phyloP scores from a whole-genome alignment of 2,888 invertebrate species.

The Psylliodes chrysocephalus region DNA sequence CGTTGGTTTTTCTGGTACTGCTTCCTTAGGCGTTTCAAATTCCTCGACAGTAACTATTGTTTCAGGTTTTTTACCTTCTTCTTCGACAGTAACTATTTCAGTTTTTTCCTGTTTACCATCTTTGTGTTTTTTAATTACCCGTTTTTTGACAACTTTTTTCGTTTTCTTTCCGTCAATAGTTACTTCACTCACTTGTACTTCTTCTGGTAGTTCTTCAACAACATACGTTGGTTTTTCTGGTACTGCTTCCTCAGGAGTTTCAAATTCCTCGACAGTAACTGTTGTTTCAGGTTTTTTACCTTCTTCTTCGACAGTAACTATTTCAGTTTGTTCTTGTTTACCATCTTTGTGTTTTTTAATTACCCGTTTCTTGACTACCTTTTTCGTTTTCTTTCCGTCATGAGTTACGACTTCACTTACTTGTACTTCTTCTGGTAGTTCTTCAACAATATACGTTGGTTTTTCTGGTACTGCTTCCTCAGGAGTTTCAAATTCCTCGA shows the following conservation, averaged over 20 bases:
- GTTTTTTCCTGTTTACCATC: conserved; percentile 58
- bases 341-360: conserved; percentile 62
- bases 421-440: conserved; percentile 51
- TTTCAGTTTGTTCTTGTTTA: conserved; percentile 56
- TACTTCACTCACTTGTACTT: conserved; percentile 49
- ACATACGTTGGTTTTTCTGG: conserved; percentile 39
- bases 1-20: conserved; percentile 46
- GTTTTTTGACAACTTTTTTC: conserved; percentile 53
- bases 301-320: conserved; percentile 57
- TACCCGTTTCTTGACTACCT: conserved; percentile 51
- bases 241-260: conserved; percentile 46
- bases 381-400: conserved; percentile 50
- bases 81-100: conserved; percentile 55
- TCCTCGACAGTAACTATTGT: conserved; percentile 55
- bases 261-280: conserved; percentile 53
- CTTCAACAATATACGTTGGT: conserved; percentile 45
- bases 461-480: conserved; percentile 10
- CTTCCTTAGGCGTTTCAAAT: conserved; percentile 53
- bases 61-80: conserved; percentile 54
- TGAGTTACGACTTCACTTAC: conserved; percentile 53
- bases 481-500: conserved; percentile 45
- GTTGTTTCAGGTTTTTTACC: conserved; percentile 62
- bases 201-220: conserved; percentile 60
- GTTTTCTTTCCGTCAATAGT: conserved; percentile 16
- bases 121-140: conserved; percentile 51